A percentile compares a stretch with the other conserved stretches of the same genome.
These are phyloP conservation scores for Phainopepla nitens DNA, from an alignment of 2,113 vertebrate species.

Conservation along the genomic window DNA sequence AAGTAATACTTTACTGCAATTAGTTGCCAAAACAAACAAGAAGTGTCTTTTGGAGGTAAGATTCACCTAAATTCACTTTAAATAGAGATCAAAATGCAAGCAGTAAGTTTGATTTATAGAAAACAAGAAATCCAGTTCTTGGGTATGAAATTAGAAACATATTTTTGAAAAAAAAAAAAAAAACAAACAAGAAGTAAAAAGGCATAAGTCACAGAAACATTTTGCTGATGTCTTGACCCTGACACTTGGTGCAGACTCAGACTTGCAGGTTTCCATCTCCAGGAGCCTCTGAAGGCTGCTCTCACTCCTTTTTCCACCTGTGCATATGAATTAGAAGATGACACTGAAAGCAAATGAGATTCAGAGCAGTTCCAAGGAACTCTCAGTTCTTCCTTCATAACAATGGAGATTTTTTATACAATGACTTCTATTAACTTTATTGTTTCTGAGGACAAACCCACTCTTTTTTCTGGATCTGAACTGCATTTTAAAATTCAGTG, in stretches of 20 bases:
- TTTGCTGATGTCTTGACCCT: background rate
- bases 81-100: background rate
- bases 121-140: background rate
- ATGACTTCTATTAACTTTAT: background rate
- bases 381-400: background rate
- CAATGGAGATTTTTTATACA: background rate
- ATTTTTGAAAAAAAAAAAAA: background rate
- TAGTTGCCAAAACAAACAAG: too few species aligned
- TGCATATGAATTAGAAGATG: fast-evolving
- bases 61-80: background rate
- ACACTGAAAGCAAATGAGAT: background rate
- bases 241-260: background rate
- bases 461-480: background rate
- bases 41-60: background rate
- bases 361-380: background rate
- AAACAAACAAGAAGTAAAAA: background rate
- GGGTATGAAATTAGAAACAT: background rate
- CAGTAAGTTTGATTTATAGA: background rate
- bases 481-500: background rate
- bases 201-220: background rate
- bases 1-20: background rate
- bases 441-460: background rate
- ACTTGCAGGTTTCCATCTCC: background rate
- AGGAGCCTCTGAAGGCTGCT: background rate
- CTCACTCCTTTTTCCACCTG: background rate